phyloP scores from a whole-genome alignment of 2,888 invertebrate species.

The Frankliniella intonsa region DNA sequence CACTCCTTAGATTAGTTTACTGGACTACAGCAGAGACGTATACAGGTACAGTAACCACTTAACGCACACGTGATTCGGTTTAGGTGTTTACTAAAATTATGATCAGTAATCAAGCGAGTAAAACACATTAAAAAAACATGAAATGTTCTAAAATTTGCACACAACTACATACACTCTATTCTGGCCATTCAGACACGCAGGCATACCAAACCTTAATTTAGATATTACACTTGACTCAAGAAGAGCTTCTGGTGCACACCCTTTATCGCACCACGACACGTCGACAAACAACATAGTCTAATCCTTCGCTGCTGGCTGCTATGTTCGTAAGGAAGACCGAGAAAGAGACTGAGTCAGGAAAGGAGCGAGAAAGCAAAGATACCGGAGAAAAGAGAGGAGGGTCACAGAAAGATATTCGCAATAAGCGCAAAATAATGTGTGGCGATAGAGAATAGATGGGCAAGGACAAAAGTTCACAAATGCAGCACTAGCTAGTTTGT shows the following conservation, averaged over 20 bases:
- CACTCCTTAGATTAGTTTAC: constrained; percentile 21
- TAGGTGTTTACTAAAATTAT: constrained; percentile 18
- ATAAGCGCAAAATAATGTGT: too few relatives aligned
- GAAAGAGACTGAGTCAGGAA: neutral
- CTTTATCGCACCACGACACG: neutral
- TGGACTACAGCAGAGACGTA: constrained; percentile 13
- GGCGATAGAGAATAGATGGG: neutral
- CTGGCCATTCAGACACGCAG: constrained; percentile 4
- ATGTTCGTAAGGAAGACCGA: too few relatives aligned
- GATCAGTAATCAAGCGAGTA: constrained; percentile 10
- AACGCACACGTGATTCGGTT: constrained; percentile 17
- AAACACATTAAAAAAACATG: constrained; percentile 5
- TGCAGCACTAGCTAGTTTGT: constrained; percentile 22
- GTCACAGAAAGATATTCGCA: too few relatives aligned
- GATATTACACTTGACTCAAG: neutral
- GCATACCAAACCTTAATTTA: constrained; percentile 11
- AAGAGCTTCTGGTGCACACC: neutral
- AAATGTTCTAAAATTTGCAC: neutral
- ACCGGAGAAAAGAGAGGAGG: too few relatives aligned
- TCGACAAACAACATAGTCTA: neutral
- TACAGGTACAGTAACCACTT: constrained; percentile 24
- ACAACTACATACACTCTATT: neutral
- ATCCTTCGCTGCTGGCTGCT: neutral
- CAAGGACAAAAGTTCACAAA: neutral
- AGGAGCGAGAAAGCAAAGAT: neutral